Evolutionary conservation across 2,888 invertebrate genomes (phyloP).

Genomic region (Trissolcus japonicus): DNA sequence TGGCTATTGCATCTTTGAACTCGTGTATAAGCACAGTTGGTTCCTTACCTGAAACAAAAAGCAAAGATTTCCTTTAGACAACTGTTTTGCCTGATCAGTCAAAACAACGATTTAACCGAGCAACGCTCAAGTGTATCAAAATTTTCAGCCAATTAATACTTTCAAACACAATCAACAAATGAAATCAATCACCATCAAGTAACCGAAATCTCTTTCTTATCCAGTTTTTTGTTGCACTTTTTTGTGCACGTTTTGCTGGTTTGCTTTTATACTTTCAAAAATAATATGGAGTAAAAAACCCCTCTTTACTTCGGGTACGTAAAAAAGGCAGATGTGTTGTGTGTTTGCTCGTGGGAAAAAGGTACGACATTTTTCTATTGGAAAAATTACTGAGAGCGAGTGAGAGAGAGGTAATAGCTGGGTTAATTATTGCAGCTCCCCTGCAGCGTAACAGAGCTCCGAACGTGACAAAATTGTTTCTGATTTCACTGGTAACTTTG

Average conservation of each 20-base stretch:
- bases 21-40: slow-evolving; percentile 26
- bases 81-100: slow-evolving; percentile 18
- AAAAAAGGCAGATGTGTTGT: slow-evolving; percentile 7
- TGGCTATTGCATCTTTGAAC: slow-evolving; percentile 17
- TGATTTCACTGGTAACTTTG: slow-evolving; percentile 2
- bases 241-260: not conserved
- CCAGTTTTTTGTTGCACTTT: not conserved
- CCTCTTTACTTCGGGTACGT: not conserved
- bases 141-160: slow-evolving; percentile 14
- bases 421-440: slow-evolving; percentile 33
- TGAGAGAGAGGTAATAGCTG: slow-evolving; percentile 26
- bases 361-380: slow-evolving; percentile 31
- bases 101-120: slow-evolving; percentile 20
- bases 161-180: not conserved
- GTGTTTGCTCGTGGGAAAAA: slow-evolving; percentile 34
- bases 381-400: slow-evolving; percentile 13
- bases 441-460: slow-evolving; percentile 21
- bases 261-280: not conserved
- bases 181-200: too few species aligned
- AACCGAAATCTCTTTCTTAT: too few species aligned
- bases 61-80: slow-evolving; percentile 16
- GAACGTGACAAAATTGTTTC: slow-evolving; percentile 42
- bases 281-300: not conserved
- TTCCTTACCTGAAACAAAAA: slow-evolving; percentile 49
- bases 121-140: slow-evolving; percentile 2